Evolutionary conservation across 2,888 invertebrate species (phyloP).

Genomic region (Luperina testacea): DNA sequence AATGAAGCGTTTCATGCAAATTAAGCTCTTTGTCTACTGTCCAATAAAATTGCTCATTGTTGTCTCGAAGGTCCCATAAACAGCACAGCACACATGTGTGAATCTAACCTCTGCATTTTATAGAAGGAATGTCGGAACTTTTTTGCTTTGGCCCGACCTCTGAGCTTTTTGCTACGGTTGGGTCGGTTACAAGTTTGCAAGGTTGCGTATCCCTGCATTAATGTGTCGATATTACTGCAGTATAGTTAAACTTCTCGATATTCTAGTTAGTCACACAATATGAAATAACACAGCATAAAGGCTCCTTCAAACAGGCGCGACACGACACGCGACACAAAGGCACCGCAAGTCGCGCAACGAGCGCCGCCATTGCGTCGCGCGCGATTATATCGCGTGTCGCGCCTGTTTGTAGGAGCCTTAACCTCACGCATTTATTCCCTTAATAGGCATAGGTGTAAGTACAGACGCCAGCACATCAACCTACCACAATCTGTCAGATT

Average conservation of each 20-base stretch:
- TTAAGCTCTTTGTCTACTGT: conserved; percentile 1
- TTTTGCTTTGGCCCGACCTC: conserved; percentile 24
- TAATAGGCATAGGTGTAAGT: too few species aligned
- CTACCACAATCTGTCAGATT: too few species aligned
- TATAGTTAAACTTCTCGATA: not conserved
- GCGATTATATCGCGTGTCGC: too few species aligned
- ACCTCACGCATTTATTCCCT: not conserved
- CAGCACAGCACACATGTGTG: conserved; percentile 10
- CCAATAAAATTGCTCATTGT: conserved; percentile 29
- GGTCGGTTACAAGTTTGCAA: conserved; percentile 33
- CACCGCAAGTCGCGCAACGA: too few species aligned
- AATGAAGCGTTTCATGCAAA: conserved; percentile 10
- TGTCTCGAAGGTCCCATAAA: conserved; percentile 4
- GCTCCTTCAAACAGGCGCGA: too few species aligned
- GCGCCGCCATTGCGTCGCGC: too few species aligned
- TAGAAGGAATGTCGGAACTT: conserved; percentile 20
- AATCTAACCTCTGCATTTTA: conserved; percentile 8
- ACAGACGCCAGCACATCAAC: too few species aligned
- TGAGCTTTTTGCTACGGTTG: conserved; percentile 13
- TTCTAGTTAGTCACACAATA: conserved; percentile 12
- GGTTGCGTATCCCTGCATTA: conserved; percentile 40
- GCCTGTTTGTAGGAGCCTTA: too few species aligned
- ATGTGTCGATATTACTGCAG: conserved; percentile 29
- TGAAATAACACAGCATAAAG: not conserved
- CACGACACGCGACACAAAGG: too few species aligned